These are phyloP conservation scores for Bradysia coprophila DNA, from an alignment of 1,140 invertebrate species.

Conservation along the genomic window DNA sequence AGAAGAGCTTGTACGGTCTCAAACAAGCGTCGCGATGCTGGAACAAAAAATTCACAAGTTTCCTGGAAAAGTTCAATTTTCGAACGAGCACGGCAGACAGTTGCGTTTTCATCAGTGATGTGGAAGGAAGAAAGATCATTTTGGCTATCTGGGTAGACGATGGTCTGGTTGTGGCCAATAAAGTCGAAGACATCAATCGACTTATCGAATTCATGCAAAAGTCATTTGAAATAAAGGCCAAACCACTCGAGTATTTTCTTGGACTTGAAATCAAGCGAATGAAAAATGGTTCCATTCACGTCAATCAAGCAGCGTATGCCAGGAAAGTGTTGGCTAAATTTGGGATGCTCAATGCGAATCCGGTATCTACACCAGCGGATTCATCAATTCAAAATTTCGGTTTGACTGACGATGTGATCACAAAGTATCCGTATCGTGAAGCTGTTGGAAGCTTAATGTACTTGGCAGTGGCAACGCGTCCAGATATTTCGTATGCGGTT, in stretches of 20 bases:
- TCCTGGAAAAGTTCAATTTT: slow-evolving; percentile 18
- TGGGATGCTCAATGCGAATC: slow-evolving; percentile 11
- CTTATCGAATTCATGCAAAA: slow-evolving; percentile 10
- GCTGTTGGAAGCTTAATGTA: too few species aligned
- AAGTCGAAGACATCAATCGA: slow-evolving; percentile 7
- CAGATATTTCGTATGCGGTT: slow-evolving; percentile 22
- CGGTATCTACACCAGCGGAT: slow-evolving; percentile 11
- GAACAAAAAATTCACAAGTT: slow-evolving; percentile 13
- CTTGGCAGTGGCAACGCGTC: slow-evolving; percentile 15
- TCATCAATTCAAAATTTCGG: slow-evolving; percentile 1
- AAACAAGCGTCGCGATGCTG: slow-evolving; percentile 12
- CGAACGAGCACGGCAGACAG: slow-evolving; percentile 14
- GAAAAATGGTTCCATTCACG: slow-evolving; percentile 9
- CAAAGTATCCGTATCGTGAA: background rate
- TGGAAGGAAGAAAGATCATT: slow-evolving; percentile 11
- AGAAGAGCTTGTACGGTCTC: slow-evolving; percentile 13
- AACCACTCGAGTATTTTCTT: slow-evolving; percentile 9
- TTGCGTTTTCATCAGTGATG: slow-evolving; percentile 16
- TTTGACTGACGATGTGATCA: background rate
- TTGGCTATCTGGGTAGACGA: slow-evolving; percentile 28
- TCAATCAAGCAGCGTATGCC: slow-evolving; percentile 16
- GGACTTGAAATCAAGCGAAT: slow-evolving; percentile 12
- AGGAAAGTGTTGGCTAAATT: slow-evolving; percentile 17
- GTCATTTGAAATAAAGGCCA: slow-evolving; percentile 12
- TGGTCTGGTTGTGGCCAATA: slow-evolving; percentile 15